Conservation (phyloP, 1,140 invertebrate species). For the Ceratina australensis region DNA sequence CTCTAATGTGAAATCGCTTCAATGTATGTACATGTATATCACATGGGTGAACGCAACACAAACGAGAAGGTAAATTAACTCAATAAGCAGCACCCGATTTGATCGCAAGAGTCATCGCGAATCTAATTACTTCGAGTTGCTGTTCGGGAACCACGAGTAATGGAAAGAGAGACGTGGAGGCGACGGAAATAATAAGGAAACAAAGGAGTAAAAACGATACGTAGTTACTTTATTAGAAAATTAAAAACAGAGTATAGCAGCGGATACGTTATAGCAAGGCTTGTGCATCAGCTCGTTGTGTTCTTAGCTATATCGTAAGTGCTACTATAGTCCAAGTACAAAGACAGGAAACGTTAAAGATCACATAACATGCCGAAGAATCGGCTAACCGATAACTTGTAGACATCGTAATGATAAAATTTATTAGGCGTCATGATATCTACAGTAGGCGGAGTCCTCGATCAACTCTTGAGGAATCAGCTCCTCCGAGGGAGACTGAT, state of each 20-base stretch:
- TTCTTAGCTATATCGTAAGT: too few species aligned
- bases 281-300: too few species aligned
- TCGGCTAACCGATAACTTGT: neutral
- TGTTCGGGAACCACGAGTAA: too few species aligned
- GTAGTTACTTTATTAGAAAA: conserved; percentile 57
- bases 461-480: conserved; percentile 82
- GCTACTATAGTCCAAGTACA: conserved; percentile 48
- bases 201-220: neutral
- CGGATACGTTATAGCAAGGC: too few species aligned
- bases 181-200: too few species aligned
- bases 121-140: conserved; percentile 7
- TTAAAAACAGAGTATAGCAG: conserved; percentile 43
- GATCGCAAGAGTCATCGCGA: conserved; percentile 2
- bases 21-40: conserved; percentile 31
- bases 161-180: too few species aligned
- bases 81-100: conserved; percentile 30
- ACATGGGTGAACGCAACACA: neutral
- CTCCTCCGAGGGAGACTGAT: conserved; percentile 81
- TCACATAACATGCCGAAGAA: neutral
- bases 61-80: conserved; percentile 47
- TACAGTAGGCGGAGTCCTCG: conserved; percentile 82
- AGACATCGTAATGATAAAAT: too few species aligned
- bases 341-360: conserved; percentile 39
- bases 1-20: conserved; percentile 35
- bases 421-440: conserved; percentile 80